phyloP scores from a whole-genome alignment of 2,888 invertebrate species.

The Pterostichus madidus region DNA sequence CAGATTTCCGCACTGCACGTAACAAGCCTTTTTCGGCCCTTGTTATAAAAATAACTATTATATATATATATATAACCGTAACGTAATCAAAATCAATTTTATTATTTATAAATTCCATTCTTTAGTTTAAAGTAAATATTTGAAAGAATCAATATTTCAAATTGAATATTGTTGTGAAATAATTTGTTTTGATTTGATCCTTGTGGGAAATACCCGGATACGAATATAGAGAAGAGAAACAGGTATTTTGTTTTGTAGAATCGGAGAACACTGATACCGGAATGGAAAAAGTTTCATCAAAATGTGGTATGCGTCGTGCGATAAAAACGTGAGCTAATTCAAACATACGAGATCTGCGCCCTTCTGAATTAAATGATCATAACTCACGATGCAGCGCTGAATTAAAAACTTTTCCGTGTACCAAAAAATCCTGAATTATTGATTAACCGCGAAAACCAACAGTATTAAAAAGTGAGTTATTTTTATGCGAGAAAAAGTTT shows the following conservation, averaged over 20 bases:
- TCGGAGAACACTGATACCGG: conserved; percentile 1
- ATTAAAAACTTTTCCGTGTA: conserved; percentile 65
- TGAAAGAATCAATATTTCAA: conserved; percentile 8
- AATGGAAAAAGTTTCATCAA: conserved; percentile 31
- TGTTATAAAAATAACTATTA: no score
- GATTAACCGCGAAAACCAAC: conserved; percentile 62
- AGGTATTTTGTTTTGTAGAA: conserved; percentile 19
- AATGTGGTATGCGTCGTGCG: conserved; percentile 49
- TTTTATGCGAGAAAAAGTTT: conserved; percentile 55
- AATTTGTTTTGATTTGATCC: conserved; percentile 28
- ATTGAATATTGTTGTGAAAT: not conserved
- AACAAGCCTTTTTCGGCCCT: no score
- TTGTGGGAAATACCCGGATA: not conserved
- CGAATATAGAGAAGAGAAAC: not conserved
- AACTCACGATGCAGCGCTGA: conserved; percentile 61
- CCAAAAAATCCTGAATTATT: conserved; percentile 65
- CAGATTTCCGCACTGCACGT: no score
- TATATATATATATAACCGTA: no score
- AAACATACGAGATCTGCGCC: conserved; percentile 60
- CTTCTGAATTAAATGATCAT: conserved; percentile 56
- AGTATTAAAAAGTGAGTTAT: conserved; percentile 61
- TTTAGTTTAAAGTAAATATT: no score
- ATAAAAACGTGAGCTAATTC: conserved; percentile 56
- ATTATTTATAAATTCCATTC: no score
- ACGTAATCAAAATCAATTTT: no score